A percentile compares a stretch with the other conserved stretches of the same genome.
Evolutionary conservation across 37 sponge, comb jelly and placozoan genomes (phyloP).

Genomic region (Agelas oroides): DNA sequence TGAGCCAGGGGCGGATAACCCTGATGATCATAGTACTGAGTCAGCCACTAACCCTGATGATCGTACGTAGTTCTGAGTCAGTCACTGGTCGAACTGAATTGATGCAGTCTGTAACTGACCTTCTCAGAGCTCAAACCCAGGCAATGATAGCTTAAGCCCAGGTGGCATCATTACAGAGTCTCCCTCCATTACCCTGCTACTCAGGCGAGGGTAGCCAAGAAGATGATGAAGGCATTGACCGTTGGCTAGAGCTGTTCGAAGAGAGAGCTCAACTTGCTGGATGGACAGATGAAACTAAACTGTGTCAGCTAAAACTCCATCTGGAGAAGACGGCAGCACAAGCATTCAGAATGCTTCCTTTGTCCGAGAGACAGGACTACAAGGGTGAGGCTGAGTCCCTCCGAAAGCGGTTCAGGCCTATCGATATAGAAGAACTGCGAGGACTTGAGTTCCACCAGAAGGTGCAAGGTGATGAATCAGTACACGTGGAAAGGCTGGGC

Average conservation of each 20-base stretch:
- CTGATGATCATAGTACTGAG: too few species aligned
- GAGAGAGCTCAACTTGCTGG: background rate
- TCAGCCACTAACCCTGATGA: too few species aligned
- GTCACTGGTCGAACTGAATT: too few species aligned
- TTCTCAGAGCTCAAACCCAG: too few species aligned
- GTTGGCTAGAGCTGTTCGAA: conserved; percentile 27
- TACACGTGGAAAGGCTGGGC: conserved; percentile 16
- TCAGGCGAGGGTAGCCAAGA: background rate
- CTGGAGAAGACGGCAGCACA: too few species aligned
- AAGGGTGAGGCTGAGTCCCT: background rate
- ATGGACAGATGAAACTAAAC: background rate
- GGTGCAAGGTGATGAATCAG: background rate
- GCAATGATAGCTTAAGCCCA: too few species aligned
- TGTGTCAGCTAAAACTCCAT: too few species aligned
- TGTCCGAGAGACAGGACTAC: background rate
- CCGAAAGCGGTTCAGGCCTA: background rate
- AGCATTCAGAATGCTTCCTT: too few species aligned
- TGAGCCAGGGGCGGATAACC: too few species aligned
- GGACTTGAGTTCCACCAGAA: background rate
- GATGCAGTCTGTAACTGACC: too few species aligned
- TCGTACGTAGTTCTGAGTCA: too few species aligned
- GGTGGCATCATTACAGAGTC: too few species aligned
- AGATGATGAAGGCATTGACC: conserved; percentile 26
- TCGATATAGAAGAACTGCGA: background rate
- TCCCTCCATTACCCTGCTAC: conserved; percentile 3